A percentile compares a stretch with the other conserved stretches of the same genome.
phyloP scores from a whole-genome alignment of 2,797 vertebrate species.

The Chromobotia macracanthus region DNA sequence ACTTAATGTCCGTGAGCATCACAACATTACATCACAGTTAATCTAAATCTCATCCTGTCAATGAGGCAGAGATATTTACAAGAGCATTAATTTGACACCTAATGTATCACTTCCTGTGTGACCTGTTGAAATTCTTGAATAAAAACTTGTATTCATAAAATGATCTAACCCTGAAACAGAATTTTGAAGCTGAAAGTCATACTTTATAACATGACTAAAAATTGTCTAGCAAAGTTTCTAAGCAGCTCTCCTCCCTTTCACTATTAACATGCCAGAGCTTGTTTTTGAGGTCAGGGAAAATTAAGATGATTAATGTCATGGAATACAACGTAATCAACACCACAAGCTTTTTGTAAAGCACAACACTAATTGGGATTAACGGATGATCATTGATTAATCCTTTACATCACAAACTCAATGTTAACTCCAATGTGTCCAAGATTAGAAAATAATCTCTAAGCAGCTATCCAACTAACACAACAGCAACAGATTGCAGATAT shows the following conservation, averaged over 20 bases:
- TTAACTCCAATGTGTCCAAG: conserved; percentile 46
- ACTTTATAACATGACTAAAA: no score
- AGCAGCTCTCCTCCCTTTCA: conserved; percentile 2
- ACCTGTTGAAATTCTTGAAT: not conserved
- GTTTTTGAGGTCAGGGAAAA: conserved; percentile 8
- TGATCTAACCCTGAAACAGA: not conserved
- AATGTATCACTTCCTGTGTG: not conserved
- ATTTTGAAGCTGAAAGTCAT: not conserved
- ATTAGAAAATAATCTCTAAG: conserved; percentile 32
- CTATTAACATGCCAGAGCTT: conserved; percentile 2
- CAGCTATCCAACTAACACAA: conserved; percentile 26
- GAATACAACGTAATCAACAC: not conserved
- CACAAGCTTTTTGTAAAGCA: conserved; percentile 53
- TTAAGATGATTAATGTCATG: not conserved
- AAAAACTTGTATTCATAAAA: no score
- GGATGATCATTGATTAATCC: conserved; percentile 56
- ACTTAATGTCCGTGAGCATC: no score
- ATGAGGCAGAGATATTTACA: not conserved
- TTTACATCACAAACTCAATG: conserved; percentile 54
- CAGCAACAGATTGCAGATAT: no score
- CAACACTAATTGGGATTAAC: conserved; percentile 54
- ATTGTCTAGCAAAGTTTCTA: no score
- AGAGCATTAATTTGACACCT: not conserved
- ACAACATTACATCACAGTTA: no score
- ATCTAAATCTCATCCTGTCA: not conserved